Base-by-base conservation (phyloP, 2,888 invertebrate genomes). In the Ichneumoninae sp. region DNA sequence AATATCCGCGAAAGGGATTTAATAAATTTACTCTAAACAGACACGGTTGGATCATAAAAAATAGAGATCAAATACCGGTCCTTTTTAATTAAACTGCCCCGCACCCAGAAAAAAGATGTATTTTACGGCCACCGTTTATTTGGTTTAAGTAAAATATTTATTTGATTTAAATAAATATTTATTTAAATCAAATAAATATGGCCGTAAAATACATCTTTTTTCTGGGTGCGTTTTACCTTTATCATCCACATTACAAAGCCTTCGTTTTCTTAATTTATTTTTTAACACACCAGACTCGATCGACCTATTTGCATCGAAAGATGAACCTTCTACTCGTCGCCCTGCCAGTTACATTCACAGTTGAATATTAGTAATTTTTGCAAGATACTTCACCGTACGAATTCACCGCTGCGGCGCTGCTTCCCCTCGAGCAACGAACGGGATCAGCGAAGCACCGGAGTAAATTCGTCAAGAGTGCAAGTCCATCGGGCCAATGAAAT, bases 401-500 rank as follows among this genome's bases (percentile, higher is more conserved):
- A 26, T 57, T 47, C 8, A 7, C 63, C 16, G 0, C 16, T 33
- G 30, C n/a, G 30, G 3, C 16, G 8, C 30, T n/a, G 63, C 16
- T 63, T 33, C 63, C 63, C 50, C 33, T 47, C 44, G 44, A 33
- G 8, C 30, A 30, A 22, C 47, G 33, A 78, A 50, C 22, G 13
- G 19, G 47, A 13, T 16, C 47, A 36, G 19, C 22, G 22, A 44
- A 33, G n/a, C 44, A 40, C 40, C 16, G 60, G 44, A 54, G 44
- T 50, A 13, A 7, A 82, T 40, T 79, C 52, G 52, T 79, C 44
- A 76, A 83, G 73, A 83, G 68, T 73, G 70, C 76, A 66, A 76
- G 57, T 83, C 50, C 66, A 44, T 68, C 66, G 52, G 65, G 19
- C 30, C 80, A 83, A 83, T 81, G 83, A 63, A 76, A 83, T 81